These are phyloP conservation scores for Cosmorhoe ocellata DNA, from an alignment of 2,888 invertebrate species.

Conservation along the genomic window DNA sequence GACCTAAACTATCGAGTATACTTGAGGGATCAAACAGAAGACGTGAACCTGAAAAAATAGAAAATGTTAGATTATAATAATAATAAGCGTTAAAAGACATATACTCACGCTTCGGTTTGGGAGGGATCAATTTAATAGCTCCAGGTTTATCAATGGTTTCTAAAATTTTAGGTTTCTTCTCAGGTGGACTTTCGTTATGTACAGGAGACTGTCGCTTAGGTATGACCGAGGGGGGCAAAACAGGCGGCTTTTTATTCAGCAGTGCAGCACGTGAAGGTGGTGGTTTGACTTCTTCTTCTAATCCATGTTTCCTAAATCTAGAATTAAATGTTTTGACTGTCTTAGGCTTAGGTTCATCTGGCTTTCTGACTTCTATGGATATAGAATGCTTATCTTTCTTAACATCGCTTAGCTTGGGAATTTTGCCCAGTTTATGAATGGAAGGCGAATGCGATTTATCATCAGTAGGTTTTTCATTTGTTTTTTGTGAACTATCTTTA, in stretches of 20 bases:
- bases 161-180: conserved; percentile 89
- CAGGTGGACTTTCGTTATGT: conserved; percentile 82
- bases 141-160: conserved; percentile 87
- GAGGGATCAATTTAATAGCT: conserved; percentile 92
- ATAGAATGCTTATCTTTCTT: conserved; percentile 88
- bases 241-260: conserved; percentile 80
- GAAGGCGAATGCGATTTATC: conserved; percentile 86
- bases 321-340: conserved; percentile 96
- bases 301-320: conserved; percentile 94
- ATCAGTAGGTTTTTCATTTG: conserved; percentile 83
- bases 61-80: conserved; percentile 55
- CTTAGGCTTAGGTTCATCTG: conserved; percentile 88
- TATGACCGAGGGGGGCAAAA: conserved; percentile 70
- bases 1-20: conserved; percentile 59
- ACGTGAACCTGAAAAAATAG: conserved; percentile 73
- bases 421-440: conserved; percentile 89
- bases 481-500: conserved; percentile 53
- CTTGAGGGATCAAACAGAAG: conserved; percentile 44
- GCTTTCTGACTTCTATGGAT: conserved; percentile 90
- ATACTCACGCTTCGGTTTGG: conserved; percentile 96
- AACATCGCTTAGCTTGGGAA: conserved; percentile 86
- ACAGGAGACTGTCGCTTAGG: conserved; percentile 77
- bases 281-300: conserved; percentile 94
- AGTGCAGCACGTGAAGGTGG: conserved; percentile 88
- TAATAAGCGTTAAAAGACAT: conserved; percentile 35